Conservation (phyloP, 2,113 vertebrate genomes). For the Leucopsar rothschildi region DNA sequence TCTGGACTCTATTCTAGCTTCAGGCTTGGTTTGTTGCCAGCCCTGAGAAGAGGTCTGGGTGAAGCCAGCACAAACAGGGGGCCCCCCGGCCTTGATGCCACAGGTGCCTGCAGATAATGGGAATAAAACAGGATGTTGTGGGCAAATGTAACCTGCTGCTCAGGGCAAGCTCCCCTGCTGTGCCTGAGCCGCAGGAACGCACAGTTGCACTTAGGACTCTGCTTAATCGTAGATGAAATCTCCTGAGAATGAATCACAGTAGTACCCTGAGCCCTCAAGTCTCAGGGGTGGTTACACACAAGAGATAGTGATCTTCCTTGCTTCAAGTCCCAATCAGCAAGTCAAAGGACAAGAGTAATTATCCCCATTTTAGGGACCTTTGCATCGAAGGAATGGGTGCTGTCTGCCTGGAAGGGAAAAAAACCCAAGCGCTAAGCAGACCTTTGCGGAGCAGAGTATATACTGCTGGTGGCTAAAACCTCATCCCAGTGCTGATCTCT, state of each 20-base stretch:
- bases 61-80: neutral
- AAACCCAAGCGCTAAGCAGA: neutral
- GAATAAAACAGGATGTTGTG: neutral
- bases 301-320: neutral
- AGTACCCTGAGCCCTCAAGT: neutral
- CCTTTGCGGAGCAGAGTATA: neutral
- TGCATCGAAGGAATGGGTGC: neutral
- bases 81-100: neutral
- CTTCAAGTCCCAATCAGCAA: neutral
- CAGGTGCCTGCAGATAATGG: neutral
- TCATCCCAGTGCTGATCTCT: neutral
- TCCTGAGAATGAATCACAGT: neutral
- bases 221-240: neutral
- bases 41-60: neutral
- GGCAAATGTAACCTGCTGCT: neutral
- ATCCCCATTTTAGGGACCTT: neutral
- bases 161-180: neutral
- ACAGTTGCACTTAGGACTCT: neutral
- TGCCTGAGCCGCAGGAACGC: neutral
- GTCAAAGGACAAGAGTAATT: neutral
- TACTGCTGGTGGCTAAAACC: constrained; percentile 12
- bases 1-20: neutral
- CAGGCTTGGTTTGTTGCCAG: neutral
- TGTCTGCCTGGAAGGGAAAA: neutral
- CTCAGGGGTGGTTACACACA: neutral